A percentile compares a stretch with the other conserved stretches of the same genome.
These are phyloP conservation scores for Neria commutata DNA, from an alignment of 2,888 invertebrate species.

Conservation along the genomic window DNA sequence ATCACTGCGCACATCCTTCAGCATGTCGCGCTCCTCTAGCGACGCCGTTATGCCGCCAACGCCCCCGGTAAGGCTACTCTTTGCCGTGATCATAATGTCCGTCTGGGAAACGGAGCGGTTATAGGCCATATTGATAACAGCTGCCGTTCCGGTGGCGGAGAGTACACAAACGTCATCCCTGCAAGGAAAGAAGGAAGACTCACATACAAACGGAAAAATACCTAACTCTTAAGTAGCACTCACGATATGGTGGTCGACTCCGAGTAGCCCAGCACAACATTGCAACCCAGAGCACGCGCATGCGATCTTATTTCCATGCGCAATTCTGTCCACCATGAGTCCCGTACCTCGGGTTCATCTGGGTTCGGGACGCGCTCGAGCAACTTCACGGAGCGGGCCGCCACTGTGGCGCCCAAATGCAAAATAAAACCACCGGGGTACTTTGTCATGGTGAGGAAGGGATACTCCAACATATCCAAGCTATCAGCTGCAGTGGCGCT, in stretches of 20 bases:
- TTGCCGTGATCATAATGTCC: constrained; percentile 47
- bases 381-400: constrained; percentile 82
- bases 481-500: constrained; percentile 74
- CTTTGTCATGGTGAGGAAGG: constrained; percentile 90
- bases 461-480: constrained; percentile 91
- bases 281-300: constrained; percentile 88
- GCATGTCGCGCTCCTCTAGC: constrained; percentile 65
- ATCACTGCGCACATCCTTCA: constrained; percentile 30
- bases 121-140: constrained; percentile 73
- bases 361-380: constrained; percentile 80
- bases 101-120: constrained; percentile 58
- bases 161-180: constrained; percentile 95
- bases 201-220: constrained; percentile 12
- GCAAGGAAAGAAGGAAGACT: constrained; percentile 31
- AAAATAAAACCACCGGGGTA: constrained; percentile 89
- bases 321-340: constrained; percentile 97
- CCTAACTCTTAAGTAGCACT: constrained; percentile 38
- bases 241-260: constrained; percentile 93
- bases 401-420: constrained; percentile 86
- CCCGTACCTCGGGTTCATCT: constrained; percentile 89
- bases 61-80: constrained; percentile 28
- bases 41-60: constrained; percentile 63
- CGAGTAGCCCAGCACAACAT: constrained; percentile 92
- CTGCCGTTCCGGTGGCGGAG: constrained; percentile 93
- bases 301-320: constrained; percentile 95